Percentiles rank a stretch among this genome's conserved stretches.
phyloP scores from a whole-genome alignment of 2,888 invertebrate species.

The Diarsia dahlii region DNA sequence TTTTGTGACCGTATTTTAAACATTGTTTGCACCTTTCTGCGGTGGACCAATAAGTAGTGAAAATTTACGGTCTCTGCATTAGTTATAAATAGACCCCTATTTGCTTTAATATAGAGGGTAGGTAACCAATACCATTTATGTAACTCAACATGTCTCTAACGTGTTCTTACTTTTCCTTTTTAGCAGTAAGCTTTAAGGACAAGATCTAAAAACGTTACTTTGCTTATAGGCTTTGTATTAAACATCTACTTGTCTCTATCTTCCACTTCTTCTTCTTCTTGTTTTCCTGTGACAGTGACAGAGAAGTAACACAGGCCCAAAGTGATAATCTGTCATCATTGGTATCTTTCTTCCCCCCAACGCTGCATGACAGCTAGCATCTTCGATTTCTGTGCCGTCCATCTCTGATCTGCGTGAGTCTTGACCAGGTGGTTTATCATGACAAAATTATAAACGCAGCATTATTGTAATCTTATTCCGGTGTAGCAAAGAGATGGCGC shows the following conservation, averaged over 20 bases:
- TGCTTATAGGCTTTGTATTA: not conserved
- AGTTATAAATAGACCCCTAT: conserved; percentile 24
- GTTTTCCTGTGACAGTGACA: not conserved
- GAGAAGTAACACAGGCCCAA: not conserved
- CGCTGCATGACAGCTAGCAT: not conserved
- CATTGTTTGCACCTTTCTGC: conserved; percentile 41
- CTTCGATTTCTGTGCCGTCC: too few species aligned
- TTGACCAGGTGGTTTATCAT: not conserved
- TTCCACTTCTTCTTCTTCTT: not conserved
- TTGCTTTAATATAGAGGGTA: conserved; percentile 9
- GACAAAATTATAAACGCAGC: too few species aligned
- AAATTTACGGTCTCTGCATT: conserved; percentile 20
- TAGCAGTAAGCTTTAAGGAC: not conserved
- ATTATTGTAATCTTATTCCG: too few species aligned
- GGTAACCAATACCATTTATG: conserved; percentile 1
- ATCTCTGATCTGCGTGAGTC: not conserved
- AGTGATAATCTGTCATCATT: not conserved
- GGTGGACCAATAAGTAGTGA: conserved; percentile 8
- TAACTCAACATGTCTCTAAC: not conserved
- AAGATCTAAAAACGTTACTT: not conserved
- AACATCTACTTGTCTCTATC: not conserved
- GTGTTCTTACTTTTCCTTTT: not conserved
- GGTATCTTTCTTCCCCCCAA: not conserved
- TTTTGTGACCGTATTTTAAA: conserved; percentile 35
- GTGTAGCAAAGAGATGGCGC: too few species aligned